Base-by-base conservation (phyloP, 2,797 vertebrate genomes). In the Pangasius sanitwongsei region DNA sequence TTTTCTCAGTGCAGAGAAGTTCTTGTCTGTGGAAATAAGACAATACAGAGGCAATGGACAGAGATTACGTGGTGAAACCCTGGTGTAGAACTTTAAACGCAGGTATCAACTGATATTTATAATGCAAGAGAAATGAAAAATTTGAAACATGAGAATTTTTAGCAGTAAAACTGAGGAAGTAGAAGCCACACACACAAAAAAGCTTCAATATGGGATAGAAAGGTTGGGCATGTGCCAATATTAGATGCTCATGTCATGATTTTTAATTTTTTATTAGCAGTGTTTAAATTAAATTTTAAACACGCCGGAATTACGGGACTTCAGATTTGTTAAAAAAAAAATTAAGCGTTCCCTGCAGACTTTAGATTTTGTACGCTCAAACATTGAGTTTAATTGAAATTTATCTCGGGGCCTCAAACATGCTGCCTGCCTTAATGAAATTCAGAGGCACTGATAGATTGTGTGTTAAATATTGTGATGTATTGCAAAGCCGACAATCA, bases 41-140 rank as follows among this genome's bases (percentile, higher is more conserved):
- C 18, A 6, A n/a, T 83, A 12, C 63, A 70, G n/a, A 53, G 48
- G 48, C 63, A 67, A 28, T 50, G 44, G 41, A 67, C 15, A 44
- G 37, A 23, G 74, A 57, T 50, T 1, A 84, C 70, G 83, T 85
- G 65, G 83, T 85, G 83, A 85, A 69, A 53, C 83, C 83, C 65
- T 69, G 83, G 11, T 20, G 11, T 69, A 69, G 31, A 80, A 80
- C 1, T 28, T 65, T 65, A n/a, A 83, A 48, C 41, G 15, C 1
- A 11, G 23, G 37, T 31, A 31, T 61, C 11, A 67, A 23, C 7
- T 8, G 41, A 44, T n/a, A 5, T 6, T 65, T 83, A 28, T 65
- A 48, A 83, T 63, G 61, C 41, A 48, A 48, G 44, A 48, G 6
- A 48, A 48, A 7, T 31, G 37, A 53, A 16, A 84, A 67, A 69